Conservation (phyloP, 92 coral and sea anemone genomes). For the Actinostola sp. region DNA sequence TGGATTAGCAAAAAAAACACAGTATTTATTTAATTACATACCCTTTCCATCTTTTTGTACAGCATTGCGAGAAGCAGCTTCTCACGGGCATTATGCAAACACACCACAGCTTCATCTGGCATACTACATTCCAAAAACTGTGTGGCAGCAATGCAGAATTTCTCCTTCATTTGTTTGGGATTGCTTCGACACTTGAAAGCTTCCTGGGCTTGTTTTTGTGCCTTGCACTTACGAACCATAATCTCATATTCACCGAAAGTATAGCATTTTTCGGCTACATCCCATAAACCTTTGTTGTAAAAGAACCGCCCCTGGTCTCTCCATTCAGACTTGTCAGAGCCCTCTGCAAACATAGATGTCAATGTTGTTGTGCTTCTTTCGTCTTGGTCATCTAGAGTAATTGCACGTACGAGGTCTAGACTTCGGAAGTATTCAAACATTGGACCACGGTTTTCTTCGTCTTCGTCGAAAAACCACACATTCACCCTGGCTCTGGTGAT, state of each 20-base stretch:
- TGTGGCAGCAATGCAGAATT: conserved; percentile 76
- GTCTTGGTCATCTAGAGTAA: conserved; percentile 33
- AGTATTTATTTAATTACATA: conserved; percentile 22
- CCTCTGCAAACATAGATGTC: conserved; percentile 88
- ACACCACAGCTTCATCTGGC: conserved; percentile 77
- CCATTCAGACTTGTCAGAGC: conserved; percentile 83
- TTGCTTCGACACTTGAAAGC: conserved; percentile 68
- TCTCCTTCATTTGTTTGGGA: conserved; percentile 67
- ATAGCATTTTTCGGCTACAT: conserved; percentile 84
- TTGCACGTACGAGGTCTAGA: conserved; percentile 74
- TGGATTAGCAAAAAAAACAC: no score
- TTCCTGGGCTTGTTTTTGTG: conserved; percentile 82
- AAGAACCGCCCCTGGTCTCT: conserved; percentile 76
- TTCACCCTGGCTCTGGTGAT: conserved; percentile 93
- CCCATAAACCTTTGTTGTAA: conserved; percentile 84
- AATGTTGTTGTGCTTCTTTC: conserved; percentile 33
- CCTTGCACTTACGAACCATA: conserved; percentile 77
- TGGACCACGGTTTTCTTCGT: conserved; percentile 86
- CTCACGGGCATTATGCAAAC: conserved; percentile 80
- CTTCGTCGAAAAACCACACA: conserved; percentile 96
- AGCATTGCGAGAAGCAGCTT: conserved; percentile 73
- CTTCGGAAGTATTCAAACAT: conserved; percentile 90
- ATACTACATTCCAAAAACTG: conserved; percentile 81
- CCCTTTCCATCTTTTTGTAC: conserved; percentile 71
- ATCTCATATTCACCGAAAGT: conserved; percentile 62